These are phyloP conservation scores for Octonoba sinensis DNA, from an alignment of 2,888 invertebrate species.

Conservation along the genomic window DNA sequence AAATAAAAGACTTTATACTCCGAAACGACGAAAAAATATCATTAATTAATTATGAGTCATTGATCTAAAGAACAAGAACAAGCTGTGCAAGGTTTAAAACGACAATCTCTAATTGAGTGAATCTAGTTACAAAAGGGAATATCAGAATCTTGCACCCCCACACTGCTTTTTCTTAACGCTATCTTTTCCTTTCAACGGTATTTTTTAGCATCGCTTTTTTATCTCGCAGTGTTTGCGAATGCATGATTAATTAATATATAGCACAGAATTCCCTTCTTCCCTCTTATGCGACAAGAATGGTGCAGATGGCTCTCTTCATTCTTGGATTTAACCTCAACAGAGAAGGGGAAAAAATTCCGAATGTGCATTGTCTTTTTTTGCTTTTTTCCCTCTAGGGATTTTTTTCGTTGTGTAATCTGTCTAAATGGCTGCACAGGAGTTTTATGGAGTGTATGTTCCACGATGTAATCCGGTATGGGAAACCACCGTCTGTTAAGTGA, in stretches of 20 bases:
- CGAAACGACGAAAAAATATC: constrained; percentile 58
- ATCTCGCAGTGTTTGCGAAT: constrained; percentile 45
- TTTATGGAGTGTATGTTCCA: constrained; percentile 39
- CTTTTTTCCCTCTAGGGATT: constrained; percentile 2
- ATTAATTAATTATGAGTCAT: constrained; percentile 64
- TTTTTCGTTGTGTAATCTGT: constrained; percentile 42
- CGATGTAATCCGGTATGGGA: constrained; percentile 44
- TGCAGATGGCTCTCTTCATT: constrained; percentile 51
- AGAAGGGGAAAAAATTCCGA: neutral
- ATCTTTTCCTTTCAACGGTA: constrained; percentile 60
- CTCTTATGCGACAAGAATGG: neutral
- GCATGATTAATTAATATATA: constrained; percentile 57
- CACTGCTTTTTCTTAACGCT: constrained; percentile 32
- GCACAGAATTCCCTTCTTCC: constrained; percentile 2
- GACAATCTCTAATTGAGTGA: constrained; percentile 64
- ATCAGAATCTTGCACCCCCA: constrained; percentile 17
- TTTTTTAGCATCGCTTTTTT: constrained; percentile 62
- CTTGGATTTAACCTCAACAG: constrained; percentile 27
- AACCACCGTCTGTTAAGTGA: constrained; percentile 46
- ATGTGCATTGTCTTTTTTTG: constrained; percentile 17
- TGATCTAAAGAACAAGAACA: constrained; percentile 53
- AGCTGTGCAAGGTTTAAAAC: constrained; percentile 41
- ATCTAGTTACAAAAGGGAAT: constrained; percentile 55
- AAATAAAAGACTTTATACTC: constrained; percentile 20
- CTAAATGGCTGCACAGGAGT: constrained; percentile 45